A percentile compares a stretch with the other conserved stretches of the same genome.
Conservation (phyloP, 2,797 vertebrate species). For the Loris lydekkerianus region DNA sequence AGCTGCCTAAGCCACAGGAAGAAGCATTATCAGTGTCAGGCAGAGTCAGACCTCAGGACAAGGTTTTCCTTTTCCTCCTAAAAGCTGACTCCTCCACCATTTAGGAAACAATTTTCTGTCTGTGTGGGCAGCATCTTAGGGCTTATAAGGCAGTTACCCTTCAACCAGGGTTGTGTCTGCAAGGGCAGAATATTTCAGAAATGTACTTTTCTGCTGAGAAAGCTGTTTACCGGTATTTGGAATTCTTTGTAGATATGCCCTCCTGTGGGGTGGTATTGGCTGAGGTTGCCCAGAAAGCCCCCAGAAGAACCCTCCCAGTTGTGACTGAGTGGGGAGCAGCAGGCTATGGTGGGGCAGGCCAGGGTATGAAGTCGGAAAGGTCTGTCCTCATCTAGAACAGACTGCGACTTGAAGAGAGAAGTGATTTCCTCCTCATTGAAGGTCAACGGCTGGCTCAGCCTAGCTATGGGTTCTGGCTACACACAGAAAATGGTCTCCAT, state of each 20-base stretch:
- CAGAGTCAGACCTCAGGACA: not conserved
- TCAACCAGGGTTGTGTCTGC: not conserved
- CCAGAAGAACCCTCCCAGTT: not conserved
- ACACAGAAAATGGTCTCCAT: not conserved
- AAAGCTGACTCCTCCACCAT: not conserved
- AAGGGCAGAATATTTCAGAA: constrained; percentile 1
- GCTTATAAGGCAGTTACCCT: constrained; percentile 24
- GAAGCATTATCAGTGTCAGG: not conserved
- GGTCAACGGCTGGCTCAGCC: not conserved
- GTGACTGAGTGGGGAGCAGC: not conserved
- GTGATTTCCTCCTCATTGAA: not conserved
- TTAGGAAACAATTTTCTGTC: constrained; percentile 34
- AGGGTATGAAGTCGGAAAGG: not conserved
- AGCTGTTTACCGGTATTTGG: not conserved
- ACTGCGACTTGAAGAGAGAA: not conserved
- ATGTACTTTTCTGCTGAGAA: not conserved
- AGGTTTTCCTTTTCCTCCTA: not conserved
- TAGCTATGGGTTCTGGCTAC: not conserved
- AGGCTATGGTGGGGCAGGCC: rapidly evolving
- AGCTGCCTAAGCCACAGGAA: not conserved
- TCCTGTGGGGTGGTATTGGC: too few species aligned
- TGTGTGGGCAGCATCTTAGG: not conserved
- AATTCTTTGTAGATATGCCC: not conserved
- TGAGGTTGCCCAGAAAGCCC: not conserved
- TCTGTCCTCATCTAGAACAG: rapidly evolving